Conservation (phyloP, 2,113 vertebrate genomes). For the Ailurus styani region DNA sequence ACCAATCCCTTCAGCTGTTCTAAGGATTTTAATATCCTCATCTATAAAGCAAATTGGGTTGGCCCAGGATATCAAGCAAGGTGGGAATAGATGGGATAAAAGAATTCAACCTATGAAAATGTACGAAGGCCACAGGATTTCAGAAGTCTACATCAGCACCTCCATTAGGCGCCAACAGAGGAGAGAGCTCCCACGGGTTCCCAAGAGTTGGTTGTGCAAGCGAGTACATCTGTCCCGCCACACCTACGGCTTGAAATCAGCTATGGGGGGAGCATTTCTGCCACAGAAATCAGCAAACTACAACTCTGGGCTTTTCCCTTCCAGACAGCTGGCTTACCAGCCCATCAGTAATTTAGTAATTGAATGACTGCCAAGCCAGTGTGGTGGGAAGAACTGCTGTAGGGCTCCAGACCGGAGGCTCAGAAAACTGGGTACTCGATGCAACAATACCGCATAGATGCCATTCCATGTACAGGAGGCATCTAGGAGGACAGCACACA, state of each 20-base stretch:
- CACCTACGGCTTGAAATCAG: not conserved
- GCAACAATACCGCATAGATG: not conserved
- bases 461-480: not conserved
- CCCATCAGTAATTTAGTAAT: no score
- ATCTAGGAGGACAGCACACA: not conserved
- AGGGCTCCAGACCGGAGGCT: not conserved
- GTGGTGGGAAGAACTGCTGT: not conserved
- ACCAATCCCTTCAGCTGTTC: conserved; percentile 49
- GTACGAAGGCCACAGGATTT: not conserved
- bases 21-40: conserved; percentile 17
- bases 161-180: not conserved
- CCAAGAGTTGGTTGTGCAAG: not conserved
- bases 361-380: not conserved
- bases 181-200: not conserved
- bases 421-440: not conserved
- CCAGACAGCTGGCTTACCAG: not conserved
- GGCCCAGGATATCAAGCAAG: not conserved
- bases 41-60: not conserved
- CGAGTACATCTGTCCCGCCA: not conserved
- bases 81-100: not conserved
- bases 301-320: not conserved
- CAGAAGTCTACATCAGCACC: not conserved
- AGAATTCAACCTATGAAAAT: not conserved
- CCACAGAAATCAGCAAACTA: not conserved
- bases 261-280: not conserved